A percentile compares a stretch with the other conserved stretches of the same genome.
Evolutionary conservation across 2,113 vertebrate species (phyloP).

Genomic region (Melanotaenia duboulayi): DNA sequence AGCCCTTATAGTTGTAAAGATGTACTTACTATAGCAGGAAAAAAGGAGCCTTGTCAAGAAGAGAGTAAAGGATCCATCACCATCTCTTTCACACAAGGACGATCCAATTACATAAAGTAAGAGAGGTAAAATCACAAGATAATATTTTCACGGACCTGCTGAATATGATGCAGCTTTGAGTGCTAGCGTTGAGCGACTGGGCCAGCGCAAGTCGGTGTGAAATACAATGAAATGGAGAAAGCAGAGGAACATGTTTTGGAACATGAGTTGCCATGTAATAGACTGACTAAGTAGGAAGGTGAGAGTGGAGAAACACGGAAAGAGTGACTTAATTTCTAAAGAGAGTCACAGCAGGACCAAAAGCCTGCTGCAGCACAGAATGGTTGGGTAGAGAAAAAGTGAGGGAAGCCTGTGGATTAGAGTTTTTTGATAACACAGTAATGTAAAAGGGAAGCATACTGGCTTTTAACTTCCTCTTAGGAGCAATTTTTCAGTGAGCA

Average conservation of each 20-base stretch:
- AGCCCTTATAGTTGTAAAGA: no score
- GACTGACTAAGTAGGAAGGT: constrained; percentile 57
- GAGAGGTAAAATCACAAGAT: constrained; percentile 39
- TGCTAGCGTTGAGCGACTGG: constrained; percentile 69
- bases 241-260: constrained; percentile 64
- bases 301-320: constrained; percentile 28
- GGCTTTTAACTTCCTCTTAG: no score
- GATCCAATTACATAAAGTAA: constrained; percentile 58
- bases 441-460: no score
- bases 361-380: constrained; percentile 22
- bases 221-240: constrained; percentile 67
- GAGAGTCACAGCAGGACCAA: background rate
- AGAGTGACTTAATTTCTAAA: constrained; percentile 25
- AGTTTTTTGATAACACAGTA: no score
- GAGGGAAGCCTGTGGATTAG: background rate
- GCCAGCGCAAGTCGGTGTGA: constrained; percentile 68
- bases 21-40: no score
- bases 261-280: constrained; percentile 76
- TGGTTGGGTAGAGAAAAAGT: constrained; percentile 23
- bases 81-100: constrained; percentile 38
- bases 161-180: constrained; percentile 72
- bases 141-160: constrained; percentile 59
- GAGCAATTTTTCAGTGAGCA: no score
- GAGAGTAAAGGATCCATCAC: no score
- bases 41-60: no score